Conservation (phyloP, 2,888 invertebrate species). For the Trissoscelio sp. region DNA sequence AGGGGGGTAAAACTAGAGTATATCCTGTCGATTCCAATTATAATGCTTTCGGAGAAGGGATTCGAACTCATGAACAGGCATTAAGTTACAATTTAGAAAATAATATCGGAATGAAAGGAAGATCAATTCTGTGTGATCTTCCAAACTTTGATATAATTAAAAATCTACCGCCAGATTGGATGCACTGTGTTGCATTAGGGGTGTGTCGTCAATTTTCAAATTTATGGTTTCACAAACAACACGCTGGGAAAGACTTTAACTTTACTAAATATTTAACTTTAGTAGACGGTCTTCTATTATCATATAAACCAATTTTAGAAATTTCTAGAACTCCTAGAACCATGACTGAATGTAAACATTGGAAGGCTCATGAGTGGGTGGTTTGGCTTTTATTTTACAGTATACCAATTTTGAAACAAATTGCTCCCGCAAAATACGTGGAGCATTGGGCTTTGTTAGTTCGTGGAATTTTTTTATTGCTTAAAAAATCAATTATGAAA, state of each 20-base stretch:
- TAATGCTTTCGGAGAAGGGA: slow-evolving; percentile 50
- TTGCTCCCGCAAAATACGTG: slow-evolving; percentile 30
- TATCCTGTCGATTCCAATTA: slow-evolving; percentile 48
- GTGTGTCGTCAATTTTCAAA: slow-evolving; percentile 58
- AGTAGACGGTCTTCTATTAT: slow-evolving; percentile 34
- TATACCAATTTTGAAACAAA: slow-evolving; percentile 46
- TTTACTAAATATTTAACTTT: slow-evolving; percentile 18
- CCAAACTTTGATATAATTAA: slow-evolving; percentile 46
- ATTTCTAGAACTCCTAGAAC: slow-evolving; percentile 42
- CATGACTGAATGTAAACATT: slow-evolving; percentile 44
- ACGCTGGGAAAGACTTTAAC: slow-evolving; percentile 24
- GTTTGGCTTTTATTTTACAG: slow-evolving; percentile 50
- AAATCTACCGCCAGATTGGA: slow-evolving; percentile 56
- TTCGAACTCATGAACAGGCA: slow-evolving; percentile 40
- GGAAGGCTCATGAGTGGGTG: slow-evolving; percentile 59
- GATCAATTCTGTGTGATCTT: slow-evolving; percentile 45
- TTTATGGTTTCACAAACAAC: slow-evolving; percentile 42
- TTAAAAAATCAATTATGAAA: slow-evolving; percentile 38
- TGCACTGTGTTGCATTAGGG: slow-evolving; percentile 56
- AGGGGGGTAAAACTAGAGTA: slow-evolving; percentile 59
- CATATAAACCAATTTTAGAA: slow-evolving; percentile 39
- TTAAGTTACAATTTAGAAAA: background rate
- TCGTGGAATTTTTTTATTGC: slow-evolving; percentile 28
- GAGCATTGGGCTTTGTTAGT: slow-evolving; percentile 48
- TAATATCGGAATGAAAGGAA: slow-evolving; percentile 42